Conservation (phyloP, 2,888 invertebrate species). For the Diaphora mendica region DNA sequence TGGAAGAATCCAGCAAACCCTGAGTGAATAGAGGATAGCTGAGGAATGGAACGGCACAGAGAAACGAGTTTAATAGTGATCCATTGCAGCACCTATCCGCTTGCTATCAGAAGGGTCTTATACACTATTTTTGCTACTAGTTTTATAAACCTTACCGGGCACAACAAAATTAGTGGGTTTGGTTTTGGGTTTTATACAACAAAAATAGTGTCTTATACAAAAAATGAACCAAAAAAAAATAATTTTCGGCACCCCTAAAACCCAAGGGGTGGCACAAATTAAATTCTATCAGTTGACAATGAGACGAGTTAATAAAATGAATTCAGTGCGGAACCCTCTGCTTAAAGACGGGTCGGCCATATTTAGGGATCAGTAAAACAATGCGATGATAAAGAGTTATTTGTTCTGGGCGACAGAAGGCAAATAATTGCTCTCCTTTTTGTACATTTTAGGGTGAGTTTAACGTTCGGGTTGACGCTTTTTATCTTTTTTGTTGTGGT, state of each 20-base stretch:
- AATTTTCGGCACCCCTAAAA: slow-evolving; percentile 63
- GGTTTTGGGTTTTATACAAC: too few relatives aligned
- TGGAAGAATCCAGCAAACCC: too few relatives aligned
- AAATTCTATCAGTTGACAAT: slow-evolving; percentile 84
- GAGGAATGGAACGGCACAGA: too few relatives aligned
- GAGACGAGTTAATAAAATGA: slow-evolving; percentile 86
- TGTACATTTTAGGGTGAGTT: slow-evolving; percentile 58
- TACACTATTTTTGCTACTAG: too few relatives aligned
- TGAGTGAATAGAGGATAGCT: too few relatives aligned
- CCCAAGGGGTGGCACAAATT: slow-evolving; percentile 76
- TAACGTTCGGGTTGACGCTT: slow-evolving; percentile 45
- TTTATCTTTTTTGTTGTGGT: slow-evolving; percentile 48
- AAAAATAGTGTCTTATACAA: too few relatives aligned
- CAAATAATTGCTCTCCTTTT: slow-evolving; percentile 76
- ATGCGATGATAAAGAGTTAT: slow-evolving; percentile 78
- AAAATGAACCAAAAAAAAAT: slow-evolving; percentile 11
- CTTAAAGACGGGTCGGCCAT: slow-evolving; percentile 60
- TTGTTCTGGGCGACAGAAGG: slow-evolving; percentile 77
- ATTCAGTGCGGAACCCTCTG: slow-evolving; percentile 74
- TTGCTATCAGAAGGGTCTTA: background rate
- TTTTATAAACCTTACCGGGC: too few relatives aligned
- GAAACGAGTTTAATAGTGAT: too few relatives aligned
- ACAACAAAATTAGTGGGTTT: too few relatives aligned
- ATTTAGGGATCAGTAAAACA: slow-evolving; percentile 77
- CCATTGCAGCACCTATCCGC: too few relatives aligned